Percentiles rank a stretch among this genome's conserved stretches.
phyloP scores from a whole-genome alignment of 2,113 vertebrate genomes.

The Leptobrachium ailaonicum region DNA sequence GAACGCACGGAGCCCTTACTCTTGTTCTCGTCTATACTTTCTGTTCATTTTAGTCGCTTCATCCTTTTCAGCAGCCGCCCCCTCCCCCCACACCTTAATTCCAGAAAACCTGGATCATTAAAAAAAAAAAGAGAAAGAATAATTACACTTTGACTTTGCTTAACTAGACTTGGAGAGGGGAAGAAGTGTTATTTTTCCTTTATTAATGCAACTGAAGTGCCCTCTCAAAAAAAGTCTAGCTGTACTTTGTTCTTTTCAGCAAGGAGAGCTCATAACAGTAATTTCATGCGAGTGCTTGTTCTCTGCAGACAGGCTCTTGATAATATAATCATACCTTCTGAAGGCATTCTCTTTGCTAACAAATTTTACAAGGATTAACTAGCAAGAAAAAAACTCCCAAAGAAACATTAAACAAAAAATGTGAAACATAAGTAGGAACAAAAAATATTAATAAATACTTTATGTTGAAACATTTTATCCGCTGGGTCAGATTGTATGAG shows the following conservation, averaged over 20 bases:
- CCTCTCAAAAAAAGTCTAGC: neutral
- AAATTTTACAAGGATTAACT: neutral
- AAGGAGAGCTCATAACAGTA: neutral
- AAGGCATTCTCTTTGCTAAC: neutral
- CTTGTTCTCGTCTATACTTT: too few relatives aligned
- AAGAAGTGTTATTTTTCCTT: neutral
- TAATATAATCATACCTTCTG: neutral
- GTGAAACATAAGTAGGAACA: neutral
- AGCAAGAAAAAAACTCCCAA: neutral
- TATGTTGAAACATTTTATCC: neutral
- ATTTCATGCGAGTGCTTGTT: neutral
- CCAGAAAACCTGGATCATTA: too few relatives aligned
- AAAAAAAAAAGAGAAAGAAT: neutral
- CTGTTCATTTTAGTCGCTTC: too few relatives aligned
- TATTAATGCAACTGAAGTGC: neutral
- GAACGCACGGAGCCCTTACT: too few relatives aligned
- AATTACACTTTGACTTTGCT: conserved; percentile 15
- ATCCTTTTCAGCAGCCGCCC: too few relatives aligned
- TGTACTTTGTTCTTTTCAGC: too few relatives aligned
- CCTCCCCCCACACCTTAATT: too few relatives aligned
- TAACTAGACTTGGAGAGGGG: neutral
- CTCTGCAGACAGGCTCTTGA: neutral
- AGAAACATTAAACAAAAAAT: neutral
- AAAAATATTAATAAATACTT: neutral
- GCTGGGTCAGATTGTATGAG: neutral